phyloP scores from a whole-genome alignment of 2,888 invertebrate genomes.

The Lottia scabra region DNA sequence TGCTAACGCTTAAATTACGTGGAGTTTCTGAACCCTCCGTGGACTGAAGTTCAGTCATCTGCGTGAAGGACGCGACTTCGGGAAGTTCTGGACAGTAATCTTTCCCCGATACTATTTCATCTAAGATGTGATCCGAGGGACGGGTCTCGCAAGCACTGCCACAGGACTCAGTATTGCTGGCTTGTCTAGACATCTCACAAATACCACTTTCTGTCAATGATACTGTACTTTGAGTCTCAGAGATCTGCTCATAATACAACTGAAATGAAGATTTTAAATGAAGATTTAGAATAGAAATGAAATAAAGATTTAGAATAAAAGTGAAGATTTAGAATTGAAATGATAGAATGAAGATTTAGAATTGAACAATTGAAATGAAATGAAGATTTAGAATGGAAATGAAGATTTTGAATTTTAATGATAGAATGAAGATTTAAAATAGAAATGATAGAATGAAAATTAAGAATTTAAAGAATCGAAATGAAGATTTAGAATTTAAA shows the following conservation, averaged over 20 bases:
- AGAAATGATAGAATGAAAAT: too few species aligned
- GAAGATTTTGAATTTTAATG: too few species aligned
- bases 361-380: too few species aligned
- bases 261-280: constrained; percentile 20
- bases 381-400: too few species aligned
- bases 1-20: not conserved
- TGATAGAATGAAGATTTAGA: too few species aligned
- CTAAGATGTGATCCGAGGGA: constrained; percentile 33
- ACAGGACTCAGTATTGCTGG: constrained; percentile 58
- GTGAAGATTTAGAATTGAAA: too few species aligned
- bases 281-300: too few species aligned
- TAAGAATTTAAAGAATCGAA: too few species aligned
- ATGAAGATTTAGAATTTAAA: not conserved
- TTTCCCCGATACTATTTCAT: constrained; percentile 27
- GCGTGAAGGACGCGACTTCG: not conserved
- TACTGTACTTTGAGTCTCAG: constrained; percentile 35
- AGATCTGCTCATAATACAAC: constrained; percentile 42
- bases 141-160: constrained; percentile 43
- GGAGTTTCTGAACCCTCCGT: not conserved
- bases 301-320: too few species aligned
- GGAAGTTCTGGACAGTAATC: not conserved
- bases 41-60: not conserved
- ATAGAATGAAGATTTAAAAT: not conserved
- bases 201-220: constrained; percentile 52
- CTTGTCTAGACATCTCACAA: constrained; percentile 59